Base-by-base conservation (phyloP, 2,888 invertebrate genomes). In the Eupelmus urozonus region DNA sequence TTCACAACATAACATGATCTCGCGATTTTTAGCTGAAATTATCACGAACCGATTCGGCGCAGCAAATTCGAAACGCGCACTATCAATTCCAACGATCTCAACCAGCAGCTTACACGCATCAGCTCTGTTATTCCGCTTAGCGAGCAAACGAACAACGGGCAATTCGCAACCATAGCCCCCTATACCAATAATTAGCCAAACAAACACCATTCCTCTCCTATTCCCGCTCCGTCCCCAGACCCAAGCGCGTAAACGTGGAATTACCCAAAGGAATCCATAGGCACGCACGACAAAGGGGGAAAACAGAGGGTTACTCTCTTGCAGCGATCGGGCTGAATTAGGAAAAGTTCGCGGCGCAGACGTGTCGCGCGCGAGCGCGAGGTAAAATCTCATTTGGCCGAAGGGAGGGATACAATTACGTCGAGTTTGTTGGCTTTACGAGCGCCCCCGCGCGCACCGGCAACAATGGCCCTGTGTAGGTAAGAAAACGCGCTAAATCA, bases 361-460 rank as follows among this genome's bases (percentile, higher is more conserved):
- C 29, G 13, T 34, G 13, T 0, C 29, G 45, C 49, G 13, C 20
- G 2, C 27, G 13, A 0, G 2, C 5, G 16, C 13, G 18, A 7
- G 81, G 84, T 82, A 81, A 85, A 85, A 87, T 87, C 84, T 85
- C 84, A 85, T 87, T 85, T 85, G 81, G 81, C 71, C 83, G 82
- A 83, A 83, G 84, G 81, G 80, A 78, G 82, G 81, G 84, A 85
- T 84, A 84, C 85, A 86, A 86, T 86, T 86, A 84, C 86, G 80
- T 82, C 81, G 83, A 82, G 85, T 85, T 84, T 83, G 84, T 83
- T 80, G 85, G 83, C 82, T 86, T 85, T 85, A 86, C 86, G 84
- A 84, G 85, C n/a, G n/a, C 71, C 34, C 25, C 7, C 27, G 51
- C 29, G 4, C n/a, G n/a, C 29, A 51, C 78, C 65, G 82, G 62